These are phyloP conservation scores for Diachasma alloeum DNA, from an alignment of 1,140 invertebrate genomes.

Conservation along the genomic window DNA sequence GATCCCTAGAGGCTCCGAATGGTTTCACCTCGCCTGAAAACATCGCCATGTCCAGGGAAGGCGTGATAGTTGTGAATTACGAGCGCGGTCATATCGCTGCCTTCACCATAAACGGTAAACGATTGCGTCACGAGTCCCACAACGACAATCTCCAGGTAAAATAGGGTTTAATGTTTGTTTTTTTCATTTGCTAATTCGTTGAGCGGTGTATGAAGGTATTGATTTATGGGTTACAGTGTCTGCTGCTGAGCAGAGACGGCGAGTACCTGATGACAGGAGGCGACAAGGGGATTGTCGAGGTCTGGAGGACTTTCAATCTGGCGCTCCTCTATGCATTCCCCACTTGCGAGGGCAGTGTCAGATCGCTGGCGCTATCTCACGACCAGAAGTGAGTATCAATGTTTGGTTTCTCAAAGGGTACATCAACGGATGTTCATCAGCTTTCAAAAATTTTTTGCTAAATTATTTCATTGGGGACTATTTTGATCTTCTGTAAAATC, in stretches of 20 bases:
- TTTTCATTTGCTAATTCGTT: background rate
- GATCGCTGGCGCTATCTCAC: constrained; percentile 92
- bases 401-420: background rate
- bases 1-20: constrained; percentile 84
- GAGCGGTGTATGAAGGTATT: constrained; percentile 8
- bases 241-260: constrained; percentile 94
- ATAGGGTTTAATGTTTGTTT: background rate
- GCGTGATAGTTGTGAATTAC: constrained; percentile 95
- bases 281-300: constrained; percentile 96
- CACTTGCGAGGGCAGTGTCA: constrained; percentile 91
- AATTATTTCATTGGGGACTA: too few relatives aligned
- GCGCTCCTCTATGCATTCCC: constrained; percentile 97
- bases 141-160: constrained; percentile 93
- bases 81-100: constrained; percentile 91
- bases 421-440: background rate
- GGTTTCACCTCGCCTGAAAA: constrained; percentile 88
- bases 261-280: constrained; percentile 98
- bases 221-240: constrained; percentile 72
- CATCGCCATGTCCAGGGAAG: constrained; percentile 93
- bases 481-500: background rate
- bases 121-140: constrained; percentile 86
- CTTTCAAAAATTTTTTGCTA: too few relatives aligned
- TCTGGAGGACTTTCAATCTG: constrained; percentile 97
- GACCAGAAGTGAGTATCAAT: constrained; percentile 88
- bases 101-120: constrained; percentile 91